These are phyloP conservation scores for Acrocephalus kingi DNA, from an alignment of 2,113 vertebrate species.

Conservation along the genomic window DNA sequence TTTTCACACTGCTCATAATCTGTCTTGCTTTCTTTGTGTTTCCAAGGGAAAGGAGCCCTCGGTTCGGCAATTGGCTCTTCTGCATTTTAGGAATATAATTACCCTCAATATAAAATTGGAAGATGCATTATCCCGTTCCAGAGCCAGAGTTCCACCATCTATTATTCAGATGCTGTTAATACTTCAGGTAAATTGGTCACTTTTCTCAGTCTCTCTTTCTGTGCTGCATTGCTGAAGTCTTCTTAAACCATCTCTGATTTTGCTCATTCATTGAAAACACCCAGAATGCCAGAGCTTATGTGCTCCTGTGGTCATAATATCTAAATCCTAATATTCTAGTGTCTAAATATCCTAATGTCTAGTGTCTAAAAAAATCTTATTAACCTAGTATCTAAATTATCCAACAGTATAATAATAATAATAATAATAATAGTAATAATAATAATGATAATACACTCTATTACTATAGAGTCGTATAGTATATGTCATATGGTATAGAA, in stretches of 20 bases:
- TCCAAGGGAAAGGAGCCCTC: slow-evolving; percentile 84
- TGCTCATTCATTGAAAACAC: neutral
- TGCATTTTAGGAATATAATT: slow-evolving; percentile 93
- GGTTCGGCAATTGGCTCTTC: slow-evolving; percentile 88
- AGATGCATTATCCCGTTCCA: slow-evolving; percentile 85
- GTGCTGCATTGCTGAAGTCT: neutral
- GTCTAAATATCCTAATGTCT: neutral
- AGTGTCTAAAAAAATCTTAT: neutral
- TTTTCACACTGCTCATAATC: neutral
- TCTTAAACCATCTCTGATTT: neutral
- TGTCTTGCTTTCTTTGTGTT: neutral
- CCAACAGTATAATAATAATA: neutral
- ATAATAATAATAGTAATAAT: neutral
- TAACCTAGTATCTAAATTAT: neutral
- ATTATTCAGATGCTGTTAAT: slow-evolving; percentile 94
- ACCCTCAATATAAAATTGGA: slow-evolving; percentile 91
- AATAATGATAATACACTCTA: neutral
- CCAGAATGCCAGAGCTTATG: neutral
- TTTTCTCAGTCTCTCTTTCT: neutral
- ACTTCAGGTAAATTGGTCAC: slow-evolving; percentile 81
- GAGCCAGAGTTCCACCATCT: slow-evolving; percentile 88
- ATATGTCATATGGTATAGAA: neutral
- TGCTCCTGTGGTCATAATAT: neutral
- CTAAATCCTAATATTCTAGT: neutral
- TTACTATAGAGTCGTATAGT: too few relatives aligned